Evolutionary conservation across 2,888 invertebrate genomes (phyloP).

Genomic region (Nematopogon swammerdamellus): DNA sequence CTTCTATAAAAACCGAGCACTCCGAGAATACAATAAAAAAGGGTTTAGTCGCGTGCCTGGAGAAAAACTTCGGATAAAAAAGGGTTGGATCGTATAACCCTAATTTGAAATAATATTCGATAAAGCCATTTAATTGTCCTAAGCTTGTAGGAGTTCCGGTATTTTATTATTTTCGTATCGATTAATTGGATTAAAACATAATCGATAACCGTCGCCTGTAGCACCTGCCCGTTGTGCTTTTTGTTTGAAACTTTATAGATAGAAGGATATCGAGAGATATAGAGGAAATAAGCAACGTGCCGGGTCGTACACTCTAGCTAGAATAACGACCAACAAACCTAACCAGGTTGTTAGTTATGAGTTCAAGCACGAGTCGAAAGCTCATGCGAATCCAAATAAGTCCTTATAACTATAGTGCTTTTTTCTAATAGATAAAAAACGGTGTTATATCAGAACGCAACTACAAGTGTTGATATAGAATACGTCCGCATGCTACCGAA

Average conservation of each 20-base stretch:
- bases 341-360: too few relatives aligned
- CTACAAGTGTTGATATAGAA: too few relatives aligned
- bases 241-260: constrained; percentile 13
- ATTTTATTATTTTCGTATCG: constrained; percentile 43
- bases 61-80: constrained; percentile 24
- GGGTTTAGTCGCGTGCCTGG: constrained; percentile 39
- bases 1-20: constrained; percentile 39
- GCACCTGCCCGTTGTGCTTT: constrained; percentile 35
- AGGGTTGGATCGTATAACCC: constrained; percentile 31
- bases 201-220: constrained; percentile 48
- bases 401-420: too few relatives aligned
- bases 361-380: too few relatives aligned
- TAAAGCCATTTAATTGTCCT: constrained; percentile 48
- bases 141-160: constrained; percentile 15
- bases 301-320: too few relatives aligned
- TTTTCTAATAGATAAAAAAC: too few relatives aligned
- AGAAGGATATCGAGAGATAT: too few relatives aligned
- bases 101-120: constrained; percentile 42
- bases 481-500: too few relatives aligned
- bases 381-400: too few relatives aligned
- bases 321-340: too few relatives aligned
- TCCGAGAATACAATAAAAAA: constrained; percentile 53
- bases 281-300: too few relatives aligned
- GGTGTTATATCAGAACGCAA: too few relatives aligned
- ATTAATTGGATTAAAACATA: constrained; percentile 54